Conservation (phyloP, 23 tunicate genomes). For the Ciona savignyi region DNA sequence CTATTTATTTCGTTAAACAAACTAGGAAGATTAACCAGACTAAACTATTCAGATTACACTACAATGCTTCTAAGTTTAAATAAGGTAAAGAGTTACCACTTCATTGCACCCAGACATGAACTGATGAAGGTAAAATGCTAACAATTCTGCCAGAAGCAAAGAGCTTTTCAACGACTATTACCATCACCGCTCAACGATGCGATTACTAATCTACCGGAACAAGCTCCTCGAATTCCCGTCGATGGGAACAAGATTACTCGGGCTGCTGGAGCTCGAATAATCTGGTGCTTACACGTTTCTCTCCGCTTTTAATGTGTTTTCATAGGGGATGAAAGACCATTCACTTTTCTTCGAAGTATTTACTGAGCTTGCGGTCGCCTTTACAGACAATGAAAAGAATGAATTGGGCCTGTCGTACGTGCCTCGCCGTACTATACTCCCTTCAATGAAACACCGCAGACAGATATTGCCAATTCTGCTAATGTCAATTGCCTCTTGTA, state of each 20-base stretch:
- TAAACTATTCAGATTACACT: too few relatives aligned
- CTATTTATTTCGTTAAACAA: too few relatives aligned
- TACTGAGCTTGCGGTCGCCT: background rate
- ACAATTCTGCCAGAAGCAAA: too few relatives aligned
- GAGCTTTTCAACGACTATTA: too few relatives aligned
- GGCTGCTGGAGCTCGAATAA: background rate
- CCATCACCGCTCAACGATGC: too few relatives aligned
- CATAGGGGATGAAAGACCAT: background rate
- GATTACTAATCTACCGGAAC: background rate
- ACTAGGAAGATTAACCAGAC: too few relatives aligned
- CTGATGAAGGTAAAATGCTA: too few relatives aligned
- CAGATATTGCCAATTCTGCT: background rate
- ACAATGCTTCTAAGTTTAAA: too few relatives aligned
- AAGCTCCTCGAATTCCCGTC: background rate
- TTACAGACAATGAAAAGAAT: background rate
- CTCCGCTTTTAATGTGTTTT: background rate
- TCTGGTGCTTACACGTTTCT: background rate
- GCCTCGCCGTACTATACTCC: background rate
- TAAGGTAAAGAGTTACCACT: too few relatives aligned
- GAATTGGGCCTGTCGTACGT: background rate
- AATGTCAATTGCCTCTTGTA: conserved; percentile 1
- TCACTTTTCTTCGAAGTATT: background rate
- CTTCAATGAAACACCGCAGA: background rate
- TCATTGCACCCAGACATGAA: too few relatives aligned
- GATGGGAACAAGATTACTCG: background rate